Base-by-base conservation (phyloP, 2,888 invertebrate genomes). In the Dione juno region DNA sequence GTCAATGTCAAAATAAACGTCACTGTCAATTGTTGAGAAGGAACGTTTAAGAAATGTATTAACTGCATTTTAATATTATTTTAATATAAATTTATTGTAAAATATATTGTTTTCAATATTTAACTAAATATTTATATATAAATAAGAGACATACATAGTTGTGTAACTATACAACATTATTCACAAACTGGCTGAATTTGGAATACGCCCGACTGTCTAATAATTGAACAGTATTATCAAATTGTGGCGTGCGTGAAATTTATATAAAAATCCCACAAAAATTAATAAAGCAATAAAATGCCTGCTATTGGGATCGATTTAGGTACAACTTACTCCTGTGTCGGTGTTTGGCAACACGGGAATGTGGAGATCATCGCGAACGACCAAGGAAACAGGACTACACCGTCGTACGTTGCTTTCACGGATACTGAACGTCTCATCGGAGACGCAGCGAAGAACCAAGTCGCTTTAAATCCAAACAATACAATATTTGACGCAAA, bases 401-500 rank as follows among this genome's bases (percentile, higher is more conserved):
- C 96, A 63, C 96, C 96, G 1, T 95, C 95, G 69, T 96, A 96
- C 82, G 96, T 96, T 50, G 96, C 96, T 1, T 96, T 96, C 82
- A 96, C 92, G 0, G 95, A 95, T 78, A 85, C 82, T 3, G 89
- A 89, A 72, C 91, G 95, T 13, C 92, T 96, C 1, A 94, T 96
- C 71, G 95, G 95, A 57, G 95, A 96, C 79, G 95, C 95, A 6
- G 95, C 95, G 9, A 95, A 96, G 82, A 95, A 95, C 83, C 95
- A 95, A 84, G 95, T 95, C 50, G 95, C 95, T 45, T 89, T 95
- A 92, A 96, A 97, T 82, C 96, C 96, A 2, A 92, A 83, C 74
- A 96, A 96, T 86, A 96, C 96, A 1, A 95, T 96, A 9, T 97
- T 97, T 80, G 96, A 97, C 82, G 97, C 96, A 14, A 97, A 97